These are phyloP conservation scores for Sander lucioperca DNA, from an alignment of 2,113 vertebrate genomes.

Conservation along the genomic window DNA sequence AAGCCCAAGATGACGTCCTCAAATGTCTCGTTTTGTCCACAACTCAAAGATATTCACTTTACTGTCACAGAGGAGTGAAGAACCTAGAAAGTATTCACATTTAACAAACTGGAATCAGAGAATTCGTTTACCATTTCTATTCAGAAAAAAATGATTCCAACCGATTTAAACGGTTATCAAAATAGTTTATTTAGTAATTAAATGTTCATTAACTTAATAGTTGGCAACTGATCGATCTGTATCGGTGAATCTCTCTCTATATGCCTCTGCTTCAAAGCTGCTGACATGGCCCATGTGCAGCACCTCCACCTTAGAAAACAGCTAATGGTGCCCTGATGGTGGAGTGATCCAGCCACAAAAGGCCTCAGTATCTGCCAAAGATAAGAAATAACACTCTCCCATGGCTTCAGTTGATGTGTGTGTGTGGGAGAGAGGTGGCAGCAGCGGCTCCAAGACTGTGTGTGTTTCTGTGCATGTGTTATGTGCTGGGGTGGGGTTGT, in stretches of 20 bases:
- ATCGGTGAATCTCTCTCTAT: constrained; percentile 3
- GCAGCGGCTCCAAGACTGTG: constrained; percentile 50
- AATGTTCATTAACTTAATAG: no score
- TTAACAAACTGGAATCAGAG: no score
- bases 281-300: constrained; percentile 48
- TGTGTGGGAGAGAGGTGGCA: constrained; percentile 58
- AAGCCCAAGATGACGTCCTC: no score
- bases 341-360: constrained; percentile 69
- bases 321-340: constrained; percentile 64
- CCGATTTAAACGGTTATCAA: no score
- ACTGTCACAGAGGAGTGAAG: no score
- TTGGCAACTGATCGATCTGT: background rate
- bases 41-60: no score
- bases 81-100: no score
- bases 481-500: constrained; percentile 53
- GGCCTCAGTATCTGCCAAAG: constrained; percentile 74
- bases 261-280: constrained; percentile 32
- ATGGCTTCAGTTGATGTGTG: constrained; percentile 45
- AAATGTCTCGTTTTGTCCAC: no score
- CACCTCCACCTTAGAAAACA: constrained; percentile 54
- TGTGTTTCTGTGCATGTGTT: constrained; percentile 28
- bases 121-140: no score
- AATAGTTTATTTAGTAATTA: no score
- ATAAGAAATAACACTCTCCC: constrained; percentile 78
- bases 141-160: no score